A percentile compares a stretch with the other conserved stretches of the same genome.
Conservation (phyloP, 1,140 invertebrate species). For the Agraylea sexmaculata region DNA sequence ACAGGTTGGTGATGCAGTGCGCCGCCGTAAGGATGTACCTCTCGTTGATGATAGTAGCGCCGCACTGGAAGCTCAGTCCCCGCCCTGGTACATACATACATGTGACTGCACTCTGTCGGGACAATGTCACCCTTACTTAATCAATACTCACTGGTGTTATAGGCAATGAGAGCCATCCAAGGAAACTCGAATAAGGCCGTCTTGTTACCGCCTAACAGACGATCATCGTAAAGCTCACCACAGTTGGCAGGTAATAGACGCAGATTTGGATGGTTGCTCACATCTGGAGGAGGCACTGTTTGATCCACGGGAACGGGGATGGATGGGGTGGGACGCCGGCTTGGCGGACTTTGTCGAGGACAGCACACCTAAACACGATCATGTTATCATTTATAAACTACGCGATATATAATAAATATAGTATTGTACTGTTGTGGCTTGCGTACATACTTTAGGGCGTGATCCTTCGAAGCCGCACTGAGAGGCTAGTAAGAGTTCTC, state of each 20-base stretch:
- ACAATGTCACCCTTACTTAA: not conserved
- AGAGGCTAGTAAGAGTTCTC: no score
- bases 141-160: slow-evolving; percentile 24
- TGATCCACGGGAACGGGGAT: not conserved
- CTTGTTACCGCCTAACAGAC: slow-evolving; percentile 44
- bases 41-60: slow-evolving; percentile 50
- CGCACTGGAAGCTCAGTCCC: slow-evolving; percentile 44
- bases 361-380: no score
- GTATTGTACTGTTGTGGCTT: no score
- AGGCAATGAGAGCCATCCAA: slow-evolving; percentile 53
- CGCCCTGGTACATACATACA: slow-evolving; percentile 21
- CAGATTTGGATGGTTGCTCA: not conserved
- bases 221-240: slow-evolving; percentile 28
- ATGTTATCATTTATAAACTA: no score
- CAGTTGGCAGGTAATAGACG: slow-evolving; percentile 2
- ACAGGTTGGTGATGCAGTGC: slow-evolving; percentile 47
- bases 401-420: no score
- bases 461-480: no score
- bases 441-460: no score
- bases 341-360: no score
- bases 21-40: slow-evolving; percentile 59
- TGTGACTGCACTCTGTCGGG: not conserved
- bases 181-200: slow-evolving; percentile 48
- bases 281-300: slow-evolving; percentile 1
- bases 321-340: no score